Evolutionary conservation across 2,888 invertebrate species (phyloP), one percentile per base, ranked within the genome.

Genomic region (Scotopteryx bipunctaria): DNA sequence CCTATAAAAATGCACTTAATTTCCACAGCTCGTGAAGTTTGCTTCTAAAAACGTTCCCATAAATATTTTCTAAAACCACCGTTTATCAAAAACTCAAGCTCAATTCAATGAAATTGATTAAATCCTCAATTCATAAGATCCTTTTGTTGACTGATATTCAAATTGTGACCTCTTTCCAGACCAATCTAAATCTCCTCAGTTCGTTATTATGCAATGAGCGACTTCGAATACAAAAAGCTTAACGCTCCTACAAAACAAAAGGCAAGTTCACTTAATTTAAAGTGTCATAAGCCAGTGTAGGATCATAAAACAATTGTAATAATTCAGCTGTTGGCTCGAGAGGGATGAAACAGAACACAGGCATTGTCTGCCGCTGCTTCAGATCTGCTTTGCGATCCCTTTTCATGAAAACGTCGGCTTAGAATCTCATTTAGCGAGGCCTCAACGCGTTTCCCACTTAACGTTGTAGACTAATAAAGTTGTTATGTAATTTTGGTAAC

Each of bases 401-500:
- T 83, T 81, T 78, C 79, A 79, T 73, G 78, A 75, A 73, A 74
- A 77, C 70, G 78, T 67, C 69, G 81, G 83, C 83, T 87, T 86
- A 81, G 86, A 87, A 86, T 86, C 81, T 86, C 86, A 86, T 89
- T 89, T 85, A 83, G 78, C 66, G 75, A 64, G 71, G 76, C 69
- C 82, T 66, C 78, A 71, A 76, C 82, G 81, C 78, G 77, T 81
- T 73, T 27, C 62, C 81, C 82, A 82, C 83, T 86, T 81, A 81
- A 78, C 80, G 76, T 75, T 83, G 78, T 80, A 71, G 76, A 71
- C 73, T 71, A 80, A 81, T 85, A 86, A 86, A 86, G 86, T 86
- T 86, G 83, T 86, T 85, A 83, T 81, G 74, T 84, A 81, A 86
- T 86, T 88, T 87, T 81, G 86, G 86, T 85, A 87, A 86, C 83